A percentile compares a stretch with the other conserved stretches of the same genome.
Conservation (phyloP, 1,140 invertebrate species). For the Glossosoma conforme region DNA sequence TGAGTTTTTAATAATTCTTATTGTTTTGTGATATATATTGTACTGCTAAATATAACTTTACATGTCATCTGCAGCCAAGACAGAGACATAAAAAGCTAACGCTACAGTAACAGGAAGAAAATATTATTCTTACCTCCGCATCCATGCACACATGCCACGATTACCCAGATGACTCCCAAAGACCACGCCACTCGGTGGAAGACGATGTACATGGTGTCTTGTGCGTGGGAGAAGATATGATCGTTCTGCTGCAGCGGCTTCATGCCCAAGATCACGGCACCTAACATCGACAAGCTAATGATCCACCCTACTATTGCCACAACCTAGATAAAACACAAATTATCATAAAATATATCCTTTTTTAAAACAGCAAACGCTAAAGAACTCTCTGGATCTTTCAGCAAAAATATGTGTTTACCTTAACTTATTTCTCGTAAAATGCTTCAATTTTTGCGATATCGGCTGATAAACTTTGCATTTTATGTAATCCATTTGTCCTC, state of each 20-base stretch:
- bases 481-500: too few species aligned
- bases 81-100: too few species aligned
- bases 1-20: too few species aligned
- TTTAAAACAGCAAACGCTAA: too few species aligned
- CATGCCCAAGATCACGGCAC: conserved; percentile 33
- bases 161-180: conserved; percentile 59
- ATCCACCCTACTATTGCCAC: conserved; percentile 31
- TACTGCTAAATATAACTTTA: conserved; percentile 13
- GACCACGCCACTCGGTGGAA: conserved; percentile 58
- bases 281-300: conserved; percentile 31
- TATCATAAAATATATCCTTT: too few species aligned
- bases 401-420: too few species aligned
- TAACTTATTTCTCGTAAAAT: too few species aligned
- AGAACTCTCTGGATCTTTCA: too few species aligned
- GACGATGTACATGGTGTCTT: conserved; percentile 57
- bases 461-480: too few species aligned
- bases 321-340: too few species aligned
- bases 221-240: conserved; percentile 33
- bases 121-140: conserved; percentile 52
- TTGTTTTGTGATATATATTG: conserved; percentile 20
- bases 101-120: too few species aligned
- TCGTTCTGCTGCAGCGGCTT: conserved; percentile 32
- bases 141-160: conserved; percentile 61
- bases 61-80: background rate
- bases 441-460: too few species aligned